Percentiles rank a stretch among this genome's conserved stretches.
Conservation (phyloP, 2,888 invertebrate genomes). For the Hymenopus coronatus region DNA sequence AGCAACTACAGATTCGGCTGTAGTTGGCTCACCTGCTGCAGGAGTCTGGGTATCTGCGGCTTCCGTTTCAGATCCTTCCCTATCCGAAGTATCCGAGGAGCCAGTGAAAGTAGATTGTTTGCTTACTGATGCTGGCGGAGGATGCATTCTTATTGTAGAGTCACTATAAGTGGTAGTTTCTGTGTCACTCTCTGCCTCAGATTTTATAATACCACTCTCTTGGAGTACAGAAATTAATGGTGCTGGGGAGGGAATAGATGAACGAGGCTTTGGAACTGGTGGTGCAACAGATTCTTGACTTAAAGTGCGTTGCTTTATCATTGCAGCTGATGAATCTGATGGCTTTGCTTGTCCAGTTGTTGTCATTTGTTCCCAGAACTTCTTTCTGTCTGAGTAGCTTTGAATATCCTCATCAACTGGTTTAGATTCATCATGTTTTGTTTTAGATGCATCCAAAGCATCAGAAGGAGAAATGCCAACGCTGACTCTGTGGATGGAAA, state of each 20-base stretch:
- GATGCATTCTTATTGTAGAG: slow-evolving; percentile 32
- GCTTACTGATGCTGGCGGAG: slow-evolving; percentile 26
- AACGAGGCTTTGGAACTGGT: slow-evolving; percentile 50
- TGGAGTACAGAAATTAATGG: slow-evolving; percentile 16
- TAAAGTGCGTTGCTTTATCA: slow-evolving; percentile 27
- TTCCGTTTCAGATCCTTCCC: slow-evolving; percentile 31
- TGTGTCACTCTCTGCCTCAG: slow-evolving; percentile 33
- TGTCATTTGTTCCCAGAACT: slow-evolving; percentile 52
- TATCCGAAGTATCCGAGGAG: slow-evolving; percentile 33
- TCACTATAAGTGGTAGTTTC: slow-evolving; percentile 33
- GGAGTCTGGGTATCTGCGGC: slow-evolving; percentile 5
- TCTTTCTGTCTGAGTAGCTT: slow-evolving; percentile 51
- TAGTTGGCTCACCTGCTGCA: slow-evolving; percentile 38
- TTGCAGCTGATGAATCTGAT: slow-evolving; percentile 30
- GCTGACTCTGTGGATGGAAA: slow-evolving; percentile 22
- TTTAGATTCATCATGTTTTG: slow-evolving; percentile 25
- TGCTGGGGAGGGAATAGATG: slow-evolving; percentile 26
- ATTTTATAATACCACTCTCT: slow-evolving; percentile 8
- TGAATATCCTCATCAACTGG: slow-evolving; percentile 41
- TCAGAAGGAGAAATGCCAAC: slow-evolving; percentile 27
- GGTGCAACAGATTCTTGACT: slow-evolving; percentile 44
- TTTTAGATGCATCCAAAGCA: neutral
- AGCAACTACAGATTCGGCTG: slow-evolving; percentile 37
- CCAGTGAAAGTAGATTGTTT: slow-evolving; percentile 33
- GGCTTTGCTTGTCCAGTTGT: slow-evolving; percentile 33